Evolutionary conservation across 2,797 vertebrate species (phyloP).

Genomic region (Amphiprion clarkii): DNA sequence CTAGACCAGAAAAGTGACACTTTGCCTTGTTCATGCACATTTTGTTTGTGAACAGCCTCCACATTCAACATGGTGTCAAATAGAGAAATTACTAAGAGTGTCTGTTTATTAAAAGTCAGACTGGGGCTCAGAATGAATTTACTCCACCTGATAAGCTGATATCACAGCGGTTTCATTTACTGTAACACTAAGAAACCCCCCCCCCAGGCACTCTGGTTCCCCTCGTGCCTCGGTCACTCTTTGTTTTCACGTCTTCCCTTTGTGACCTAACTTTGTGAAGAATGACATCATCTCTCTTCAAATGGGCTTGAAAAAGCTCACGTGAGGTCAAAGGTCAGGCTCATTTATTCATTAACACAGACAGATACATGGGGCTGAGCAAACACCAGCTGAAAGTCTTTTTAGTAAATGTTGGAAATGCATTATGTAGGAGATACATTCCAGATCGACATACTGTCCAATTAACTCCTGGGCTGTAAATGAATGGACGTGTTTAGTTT

Average conservation of each 20-base stretch:
- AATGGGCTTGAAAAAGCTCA: conserved; percentile 49
- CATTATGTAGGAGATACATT: conserved; percentile 69
- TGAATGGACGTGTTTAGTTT: conserved; percentile 42
- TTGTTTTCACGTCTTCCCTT: conserved; percentile 53
- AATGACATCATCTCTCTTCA: conserved; percentile 42
- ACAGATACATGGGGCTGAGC: conserved; percentile 69
- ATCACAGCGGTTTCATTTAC: conserved; percentile 13
- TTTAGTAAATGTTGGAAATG: conserved; percentile 59
- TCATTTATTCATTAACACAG: conserved; percentile 78
- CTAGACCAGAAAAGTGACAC: no score
- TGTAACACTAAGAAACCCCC: conserved; percentile 26
- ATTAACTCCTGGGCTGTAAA: conserved; percentile 67
- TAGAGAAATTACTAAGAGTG: conserved; percentile 1
- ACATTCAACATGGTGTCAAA: background rate
- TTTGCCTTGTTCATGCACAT: no score
- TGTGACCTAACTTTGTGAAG: conserved; percentile 57
- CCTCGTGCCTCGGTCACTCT: conserved; percentile 31
- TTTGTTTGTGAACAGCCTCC: no score
- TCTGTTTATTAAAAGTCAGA: background rate
- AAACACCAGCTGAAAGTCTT: conserved; percentile 71
- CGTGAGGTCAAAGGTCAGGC: conserved; percentile 74
- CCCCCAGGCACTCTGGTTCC: background rate
- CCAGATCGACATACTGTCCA: conserved; percentile 69
- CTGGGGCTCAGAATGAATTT: background rate
- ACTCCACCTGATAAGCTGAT: background rate